phyloP scores from a whole-genome alignment of 2,797 vertebrate genomes.

The Pampus argenteus region DNA sequence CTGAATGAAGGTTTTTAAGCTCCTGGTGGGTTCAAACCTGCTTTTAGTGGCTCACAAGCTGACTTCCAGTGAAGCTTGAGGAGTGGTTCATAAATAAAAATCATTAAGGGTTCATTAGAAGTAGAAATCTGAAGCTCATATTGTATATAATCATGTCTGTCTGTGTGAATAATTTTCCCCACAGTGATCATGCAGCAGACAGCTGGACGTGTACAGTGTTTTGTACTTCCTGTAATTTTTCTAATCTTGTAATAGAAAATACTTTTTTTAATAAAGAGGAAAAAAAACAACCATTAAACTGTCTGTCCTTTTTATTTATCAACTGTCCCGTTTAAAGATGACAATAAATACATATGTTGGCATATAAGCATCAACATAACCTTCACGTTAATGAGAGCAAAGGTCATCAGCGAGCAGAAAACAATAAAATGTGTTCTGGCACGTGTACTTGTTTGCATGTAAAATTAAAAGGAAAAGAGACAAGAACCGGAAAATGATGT shows the following conservation, averaged over 20 bases:
- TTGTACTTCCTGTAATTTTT: conserved; percentile 27
- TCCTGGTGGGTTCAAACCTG: neutral
- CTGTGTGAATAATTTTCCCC: conserved; percentile 30
- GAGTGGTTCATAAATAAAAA: neutral
- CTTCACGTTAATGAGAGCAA: neutral
- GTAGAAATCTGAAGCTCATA: neutral
- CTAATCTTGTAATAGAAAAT: conserved; percentile 14
- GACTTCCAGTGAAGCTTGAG: neutral
- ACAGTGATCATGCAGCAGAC: conserved; percentile 22
- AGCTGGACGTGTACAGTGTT: conserved; percentile 43
- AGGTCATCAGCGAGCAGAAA: neutral
- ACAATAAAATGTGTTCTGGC: neutral
- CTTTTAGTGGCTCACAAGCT: neutral
- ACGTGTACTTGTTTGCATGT: conserved; percentile 26
- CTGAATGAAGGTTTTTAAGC: neutral
- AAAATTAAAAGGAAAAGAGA: conserved; percentile 36
- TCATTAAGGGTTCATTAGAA: neutral
- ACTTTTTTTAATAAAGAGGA: conserved; percentile 59
- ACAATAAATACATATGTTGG: neutral
- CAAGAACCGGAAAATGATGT: conserved; percentile 15
- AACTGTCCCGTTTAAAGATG: neutral
- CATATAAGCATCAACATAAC: neutral
- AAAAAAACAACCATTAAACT: neutral
- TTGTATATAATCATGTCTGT: neutral
- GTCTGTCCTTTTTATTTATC: neutral